A percentile compares a stretch with the other conserved stretches of the same genome.
These are phyloP conservation scores for Nematopogon swammerdamellus DNA, from an alignment of 2,888 invertebrate species.

Conservation along the genomic window DNA sequence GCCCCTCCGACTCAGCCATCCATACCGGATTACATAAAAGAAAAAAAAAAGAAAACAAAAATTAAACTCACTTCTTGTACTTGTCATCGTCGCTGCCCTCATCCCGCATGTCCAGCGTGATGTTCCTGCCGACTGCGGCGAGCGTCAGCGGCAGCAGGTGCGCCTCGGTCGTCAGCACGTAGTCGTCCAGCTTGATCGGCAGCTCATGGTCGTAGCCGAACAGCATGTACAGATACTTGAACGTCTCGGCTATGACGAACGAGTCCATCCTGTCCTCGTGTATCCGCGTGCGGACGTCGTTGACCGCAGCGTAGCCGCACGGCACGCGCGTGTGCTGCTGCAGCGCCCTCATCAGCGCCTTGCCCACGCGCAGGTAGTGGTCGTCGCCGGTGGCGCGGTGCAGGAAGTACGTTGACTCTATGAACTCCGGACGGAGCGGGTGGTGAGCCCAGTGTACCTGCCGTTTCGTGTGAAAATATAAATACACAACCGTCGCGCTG, in stretches of 20 bases:
- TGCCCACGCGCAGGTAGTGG: conserved; percentile 90
- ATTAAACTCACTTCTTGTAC: conserved; percentile 32
- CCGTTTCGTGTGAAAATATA: neutral
- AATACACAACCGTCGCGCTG: no score
- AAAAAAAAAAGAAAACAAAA: no score
- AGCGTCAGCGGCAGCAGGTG: conserved; percentile 89
- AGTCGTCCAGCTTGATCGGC: conserved; percentile 78
- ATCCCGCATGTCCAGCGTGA: conserved; percentile 44
- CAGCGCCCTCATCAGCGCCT: conserved; percentile 81
- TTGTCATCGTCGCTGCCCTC: conserved; percentile 33
- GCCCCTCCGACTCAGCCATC: no score
- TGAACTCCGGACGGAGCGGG: conserved; percentile 93
- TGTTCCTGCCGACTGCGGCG: conserved; percentile 61
- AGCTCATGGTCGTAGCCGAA: conserved; percentile 88
- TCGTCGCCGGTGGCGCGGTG: conserved; percentile 94
- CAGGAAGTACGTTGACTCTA: conserved; percentile 97
- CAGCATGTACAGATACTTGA: conserved; percentile 93
- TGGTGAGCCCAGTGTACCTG: conserved; percentile 98
- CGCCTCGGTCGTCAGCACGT: conserved; percentile 91
- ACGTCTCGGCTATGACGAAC: conserved; percentile 95
- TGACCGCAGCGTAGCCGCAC: conserved; percentile 97
- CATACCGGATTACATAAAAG: no score
- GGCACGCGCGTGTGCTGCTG: conserved; percentile 90
- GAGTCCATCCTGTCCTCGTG: conserved; percentile 99
- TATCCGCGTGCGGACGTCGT: conserved; percentile 84